A percentile compares a stretch with the other conserved stretches of the same genome.
These are phyloP conservation scores for Pedetes capensis DNA, from an alignment of 2,113 vertebrate species.

Conservation along the genomic window DNA sequence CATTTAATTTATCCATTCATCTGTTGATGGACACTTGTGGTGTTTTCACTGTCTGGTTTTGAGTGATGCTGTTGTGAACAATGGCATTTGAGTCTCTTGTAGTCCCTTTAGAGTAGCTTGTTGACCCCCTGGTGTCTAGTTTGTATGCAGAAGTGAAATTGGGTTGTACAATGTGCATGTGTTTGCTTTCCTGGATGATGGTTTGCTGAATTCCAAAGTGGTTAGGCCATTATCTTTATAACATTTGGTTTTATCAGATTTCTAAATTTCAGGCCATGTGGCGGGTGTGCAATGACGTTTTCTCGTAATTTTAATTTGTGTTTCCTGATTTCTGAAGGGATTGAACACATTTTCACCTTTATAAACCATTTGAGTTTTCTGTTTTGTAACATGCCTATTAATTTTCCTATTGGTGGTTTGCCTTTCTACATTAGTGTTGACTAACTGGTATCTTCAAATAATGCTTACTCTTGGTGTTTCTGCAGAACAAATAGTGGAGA, in stretches of 20 bases:
- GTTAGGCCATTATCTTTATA: background rate
- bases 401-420: conserved; percentile 6
- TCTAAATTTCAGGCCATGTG: background rate
- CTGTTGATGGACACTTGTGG: background rate
- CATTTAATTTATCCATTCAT: background rate
- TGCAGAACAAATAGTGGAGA: conserved; percentile 95
- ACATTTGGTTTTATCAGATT: background rate
- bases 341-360: background rate
- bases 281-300: background rate
- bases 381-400: conserved; percentile 13
- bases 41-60: background rate
- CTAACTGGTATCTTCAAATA: conserved; percentile 50
- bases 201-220: background rate
- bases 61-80: background rate
- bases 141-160: background rate
- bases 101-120: background rate
- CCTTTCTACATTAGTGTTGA: conserved; percentile 35
- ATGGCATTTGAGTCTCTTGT: background rate
- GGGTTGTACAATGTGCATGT: background rate
- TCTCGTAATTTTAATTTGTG: background rate
- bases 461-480: conserved; percentile 63
- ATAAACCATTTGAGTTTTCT: conserved; percentile 2
- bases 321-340: conserved; percentile 22
- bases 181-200: background rate
- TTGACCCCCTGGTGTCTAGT: background rate